Conservation (phyloP, 2,797 vertebrate species). For the Sebastolobus altivelis region DNA sequence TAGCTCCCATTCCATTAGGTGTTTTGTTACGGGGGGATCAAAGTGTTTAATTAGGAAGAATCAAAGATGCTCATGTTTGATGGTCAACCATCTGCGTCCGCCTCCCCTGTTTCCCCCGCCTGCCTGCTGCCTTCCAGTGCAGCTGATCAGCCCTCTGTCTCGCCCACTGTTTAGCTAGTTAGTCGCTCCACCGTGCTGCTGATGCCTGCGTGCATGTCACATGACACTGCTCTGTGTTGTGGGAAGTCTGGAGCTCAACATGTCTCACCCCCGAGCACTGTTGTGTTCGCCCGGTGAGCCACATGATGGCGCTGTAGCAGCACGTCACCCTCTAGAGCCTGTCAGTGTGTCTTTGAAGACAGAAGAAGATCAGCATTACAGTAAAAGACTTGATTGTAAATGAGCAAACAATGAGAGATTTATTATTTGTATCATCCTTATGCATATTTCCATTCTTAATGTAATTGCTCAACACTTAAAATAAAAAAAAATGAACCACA, state of each 20-base stretch:
- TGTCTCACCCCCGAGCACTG: background rate
- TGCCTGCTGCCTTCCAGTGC: slow-evolving; percentile 58
- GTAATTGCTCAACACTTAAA: slow-evolving; percentile 11
- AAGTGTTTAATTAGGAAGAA: slow-evolving; percentile 86
- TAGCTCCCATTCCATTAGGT: slow-evolving; percentile 80
- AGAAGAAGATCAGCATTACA: slow-evolving; percentile 12
- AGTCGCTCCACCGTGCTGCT: slow-evolving; percentile 51
- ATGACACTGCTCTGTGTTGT: slow-evolving; percentile 32
- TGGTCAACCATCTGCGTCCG: slow-evolving; percentile 83
- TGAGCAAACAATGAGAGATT: slow-evolving; percentile 42
- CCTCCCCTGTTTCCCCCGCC: slow-evolving; percentile 34
- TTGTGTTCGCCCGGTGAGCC: slow-evolving; percentile 57
- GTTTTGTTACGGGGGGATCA: slow-evolving; percentile 85
- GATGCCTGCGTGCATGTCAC: slow-evolving; percentile 47
- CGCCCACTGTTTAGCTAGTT: slow-evolving; percentile 53
- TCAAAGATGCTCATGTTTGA: slow-evolving; percentile 82
- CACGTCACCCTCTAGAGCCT: slow-evolving; percentile 61
- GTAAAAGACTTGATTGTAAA: slow-evolving; percentile 40
- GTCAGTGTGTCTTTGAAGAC: slow-evolving; percentile 31
- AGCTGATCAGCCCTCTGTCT: slow-evolving; percentile 60
- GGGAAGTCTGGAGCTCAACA: background rate
- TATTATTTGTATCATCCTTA: slow-evolving; percentile 28
- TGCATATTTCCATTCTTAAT: slow-evolving; percentile 29
- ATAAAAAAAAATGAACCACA: slow-evolving; percentile 10
- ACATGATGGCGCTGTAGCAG: slow-evolving; percentile 85